Percentiles rank a stretch among this genome's conserved stretches.
Conservation (phyloP, 1,140 invertebrate genomes). For the Oreohelix idahoensis region DNA sequence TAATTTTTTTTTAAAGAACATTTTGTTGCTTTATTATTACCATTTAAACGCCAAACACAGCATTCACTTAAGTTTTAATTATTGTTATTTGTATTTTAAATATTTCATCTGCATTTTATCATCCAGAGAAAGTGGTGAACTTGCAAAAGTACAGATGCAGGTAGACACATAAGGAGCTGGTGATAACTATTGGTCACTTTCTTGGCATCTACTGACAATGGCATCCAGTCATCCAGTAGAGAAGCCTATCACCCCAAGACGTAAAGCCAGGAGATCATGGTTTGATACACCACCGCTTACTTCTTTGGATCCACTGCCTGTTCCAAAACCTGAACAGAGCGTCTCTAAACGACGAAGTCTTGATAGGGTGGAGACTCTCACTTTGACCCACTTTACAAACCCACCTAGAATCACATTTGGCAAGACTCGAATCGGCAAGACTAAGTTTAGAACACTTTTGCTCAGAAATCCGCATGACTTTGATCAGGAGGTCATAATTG, state of each 20-base stretch:
- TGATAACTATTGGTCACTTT: background rate
- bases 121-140: too few species aligned
- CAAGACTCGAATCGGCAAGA: slow-evolving; percentile 48
- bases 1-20: too few species aligned
- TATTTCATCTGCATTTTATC: too few species aligned
- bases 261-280: slow-evolving; percentile 55
- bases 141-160: background rate
- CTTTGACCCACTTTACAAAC: slow-evolving; percentile 65
- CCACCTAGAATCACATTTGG: slow-evolving; percentile 64
- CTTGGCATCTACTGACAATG: background rate
- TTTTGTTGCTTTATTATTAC: too few species aligned
- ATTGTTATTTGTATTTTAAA: too few species aligned
- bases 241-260: slow-evolving; percentile 33
- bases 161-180: background rate
- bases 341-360: slow-evolving; percentile 46
- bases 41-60: too few species aligned
- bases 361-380: slow-evolving; percentile 57
- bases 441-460: slow-evolving; percentile 51
- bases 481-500: slow-evolving; percentile 62
- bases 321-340: slow-evolving; percentile 1
- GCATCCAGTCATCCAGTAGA: slow-evolving; percentile 28
- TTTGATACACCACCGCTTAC: slow-evolving; percentile 58
- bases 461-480: slow-evolving; percentile 66
- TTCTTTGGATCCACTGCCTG: slow-evolving; percentile 23
- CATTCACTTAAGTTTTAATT: too few species aligned